Evolutionary conservation across 2,888 invertebrate genomes (phyloP).

Genomic region (Patella pellucida): DNA sequence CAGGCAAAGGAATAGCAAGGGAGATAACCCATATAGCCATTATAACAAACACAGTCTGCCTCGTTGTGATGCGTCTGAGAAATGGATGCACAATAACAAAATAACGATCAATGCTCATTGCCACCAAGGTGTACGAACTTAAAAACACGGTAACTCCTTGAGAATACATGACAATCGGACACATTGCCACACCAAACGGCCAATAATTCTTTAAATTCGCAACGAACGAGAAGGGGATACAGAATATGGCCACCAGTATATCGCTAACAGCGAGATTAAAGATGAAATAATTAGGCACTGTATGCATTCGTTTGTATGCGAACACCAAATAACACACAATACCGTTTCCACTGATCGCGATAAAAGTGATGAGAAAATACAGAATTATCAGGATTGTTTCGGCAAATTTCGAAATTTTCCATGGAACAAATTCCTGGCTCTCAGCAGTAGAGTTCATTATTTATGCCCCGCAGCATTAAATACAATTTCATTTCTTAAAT

Average conservation of each 20-base stretch:
- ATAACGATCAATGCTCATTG: slow-evolving; percentile 90
- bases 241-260: slow-evolving; percentile 66
- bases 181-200: slow-evolving; percentile 87
- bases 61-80: slow-evolving; percentile 83
- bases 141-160: slow-evolving; percentile 76
- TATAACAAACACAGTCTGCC: slow-evolving; percentile 79
- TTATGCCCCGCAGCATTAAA: no score
- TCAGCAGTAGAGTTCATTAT: slow-evolving; percentile 6
- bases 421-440: slow-evolving; percentile 18
- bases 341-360: slow-evolving; percentile 65
- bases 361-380: slow-evolving; percentile 47
- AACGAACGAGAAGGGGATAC: slow-evolving; percentile 76
- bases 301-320: slow-evolving; percentile 62
- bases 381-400: slow-evolving; percentile 68
- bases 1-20: slow-evolving; percentile 84
- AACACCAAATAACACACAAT: slow-evolving; percentile 50
- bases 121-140: slow-evolving; percentile 89
- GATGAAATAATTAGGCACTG: slow-evolving; percentile 53
- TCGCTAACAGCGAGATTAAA: slow-evolving; percentile 51
- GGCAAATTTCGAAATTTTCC: slow-evolving; percentile 36
- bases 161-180: slow-evolving; percentile 85
- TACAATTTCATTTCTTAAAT: no score
- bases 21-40: slow-evolving; percentile 82
- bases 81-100: slow-evolving; percentile 91
- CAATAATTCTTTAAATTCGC: slow-evolving; percentile 84